These are phyloP conservation scores for Standfussiana lucernea DNA, from an alignment of 2,888 invertebrate genomes.

Conservation along the genomic window DNA sequence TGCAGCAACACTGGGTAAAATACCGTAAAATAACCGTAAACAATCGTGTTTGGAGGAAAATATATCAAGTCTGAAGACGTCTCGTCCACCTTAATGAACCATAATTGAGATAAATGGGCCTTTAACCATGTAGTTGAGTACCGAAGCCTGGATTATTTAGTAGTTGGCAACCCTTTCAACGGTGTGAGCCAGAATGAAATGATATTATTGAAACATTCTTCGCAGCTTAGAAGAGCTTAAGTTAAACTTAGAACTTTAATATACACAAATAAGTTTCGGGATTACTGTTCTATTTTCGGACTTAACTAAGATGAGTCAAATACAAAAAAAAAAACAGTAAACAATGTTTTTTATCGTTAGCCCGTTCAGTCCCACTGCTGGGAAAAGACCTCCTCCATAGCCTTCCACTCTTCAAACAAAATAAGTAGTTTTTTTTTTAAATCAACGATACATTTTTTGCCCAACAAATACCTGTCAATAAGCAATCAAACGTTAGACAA, in stretches of 20 bases:
- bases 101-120: slow-evolving; percentile 56
- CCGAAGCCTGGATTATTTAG: slow-evolving; percentile 21
- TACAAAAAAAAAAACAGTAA: no score
- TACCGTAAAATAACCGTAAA: neutral
- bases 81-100: slow-evolving; percentile 50
- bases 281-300: no score
- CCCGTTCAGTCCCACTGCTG: no score
- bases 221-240: neutral
- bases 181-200: neutral
- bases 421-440: no score
- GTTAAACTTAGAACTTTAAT: neutral
- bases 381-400: no score
- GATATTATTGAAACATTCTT: neutral
- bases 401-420: no score
- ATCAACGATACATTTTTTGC: no score
- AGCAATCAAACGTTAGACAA: no score
- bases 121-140: slow-evolving; percentile 42
- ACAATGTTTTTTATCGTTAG: no score
- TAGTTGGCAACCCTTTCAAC: slow-evolving; percentile 19
- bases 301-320: no score
- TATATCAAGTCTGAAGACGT: slow-evolving; percentile 46
- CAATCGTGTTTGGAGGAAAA: slow-evolving; percentile 37
- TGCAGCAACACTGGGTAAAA: neutral
- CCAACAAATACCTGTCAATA: no score
- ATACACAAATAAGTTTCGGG: no score